A percentile compares a stretch with the other conserved stretches of the same genome.
These are phyloP conservation scores for Melospiza melodia DNA, from an alignment of 2,113 vertebrate species.

Conservation along the genomic window DNA sequence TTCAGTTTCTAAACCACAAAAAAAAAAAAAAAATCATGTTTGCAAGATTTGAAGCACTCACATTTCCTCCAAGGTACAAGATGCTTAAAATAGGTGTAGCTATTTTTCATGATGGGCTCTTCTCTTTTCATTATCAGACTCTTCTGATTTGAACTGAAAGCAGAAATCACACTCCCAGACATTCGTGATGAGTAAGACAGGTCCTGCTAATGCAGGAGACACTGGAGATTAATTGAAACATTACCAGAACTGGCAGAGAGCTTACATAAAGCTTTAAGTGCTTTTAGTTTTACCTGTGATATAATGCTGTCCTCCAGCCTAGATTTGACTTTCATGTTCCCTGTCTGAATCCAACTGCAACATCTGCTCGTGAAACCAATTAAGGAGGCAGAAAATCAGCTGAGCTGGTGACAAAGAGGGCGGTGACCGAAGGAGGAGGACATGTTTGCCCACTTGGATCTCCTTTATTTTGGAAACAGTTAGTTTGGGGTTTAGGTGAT, in stretches of 20 bases:
- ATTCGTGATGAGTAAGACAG: neutral
- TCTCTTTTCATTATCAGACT: neutral
- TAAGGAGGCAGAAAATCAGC: neutral
- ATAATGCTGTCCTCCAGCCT: neutral
- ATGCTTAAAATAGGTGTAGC: neutral
- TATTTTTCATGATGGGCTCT: neutral
- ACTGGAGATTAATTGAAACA: neutral
- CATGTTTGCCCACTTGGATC: neutral
- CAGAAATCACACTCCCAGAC: neutral
- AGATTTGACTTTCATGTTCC: neutral
- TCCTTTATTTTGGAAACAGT: neutral
- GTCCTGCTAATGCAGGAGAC: neutral
- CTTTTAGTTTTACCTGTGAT: neutral
- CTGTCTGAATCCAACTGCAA: rapidly evolving
- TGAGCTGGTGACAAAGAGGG: neutral
- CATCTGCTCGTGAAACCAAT: neutral
- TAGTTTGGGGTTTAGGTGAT: neutral
- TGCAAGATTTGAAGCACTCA: neutral
- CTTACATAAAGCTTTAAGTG: neutral
- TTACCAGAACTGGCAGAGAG: neutral
- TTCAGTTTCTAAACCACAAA: neutral
- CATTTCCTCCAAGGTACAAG: neutral
- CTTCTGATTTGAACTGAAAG: neutral
- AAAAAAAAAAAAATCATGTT: neutral
- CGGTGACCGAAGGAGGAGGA: neutral